Conservation (phyloP, 2,797 vertebrate genomes). For the Potorous gilbertii region DNA sequence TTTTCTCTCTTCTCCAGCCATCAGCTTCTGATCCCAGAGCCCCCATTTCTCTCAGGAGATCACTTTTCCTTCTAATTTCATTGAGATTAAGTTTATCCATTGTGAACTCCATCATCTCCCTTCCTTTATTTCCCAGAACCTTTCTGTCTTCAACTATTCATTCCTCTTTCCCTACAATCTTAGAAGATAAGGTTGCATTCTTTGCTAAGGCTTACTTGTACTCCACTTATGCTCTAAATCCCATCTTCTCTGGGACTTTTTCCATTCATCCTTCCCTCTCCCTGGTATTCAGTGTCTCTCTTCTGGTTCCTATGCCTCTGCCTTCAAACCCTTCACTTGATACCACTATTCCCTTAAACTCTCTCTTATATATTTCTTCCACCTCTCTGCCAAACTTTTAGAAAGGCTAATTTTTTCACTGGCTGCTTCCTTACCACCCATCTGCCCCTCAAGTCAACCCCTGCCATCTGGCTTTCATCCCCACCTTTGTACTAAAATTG, state of each 20-base stretch:
- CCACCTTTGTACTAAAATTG: background rate
- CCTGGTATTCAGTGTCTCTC: background rate
- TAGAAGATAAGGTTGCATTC: background rate
- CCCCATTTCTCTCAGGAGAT: background rate
- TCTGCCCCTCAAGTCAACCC: background rate
- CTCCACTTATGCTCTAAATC: background rate
- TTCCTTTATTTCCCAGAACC: background rate
- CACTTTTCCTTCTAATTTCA: background rate
- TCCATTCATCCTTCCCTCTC: background rate
- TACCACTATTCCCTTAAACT: background rate
- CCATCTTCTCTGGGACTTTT: background rate
- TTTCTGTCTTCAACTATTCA: background rate
- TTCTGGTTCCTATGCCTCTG: background rate
- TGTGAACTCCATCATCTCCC: background rate
- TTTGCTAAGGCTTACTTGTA: background rate
- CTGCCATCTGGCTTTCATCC: background rate
- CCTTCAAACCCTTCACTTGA: background rate
- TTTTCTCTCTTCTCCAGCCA: background rate
- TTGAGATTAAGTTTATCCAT: background rate
- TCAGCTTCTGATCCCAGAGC: background rate
- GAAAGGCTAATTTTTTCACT: background rate
- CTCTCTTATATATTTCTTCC: background rate
- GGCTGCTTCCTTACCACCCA: background rate
- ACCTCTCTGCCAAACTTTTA: background rate
- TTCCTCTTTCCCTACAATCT: background rate